Percentiles rank a stretch among this genome's conserved stretches.
Conservation (phyloP, 2,113 vertebrate genomes). For the Sander vitreus region DNA sequence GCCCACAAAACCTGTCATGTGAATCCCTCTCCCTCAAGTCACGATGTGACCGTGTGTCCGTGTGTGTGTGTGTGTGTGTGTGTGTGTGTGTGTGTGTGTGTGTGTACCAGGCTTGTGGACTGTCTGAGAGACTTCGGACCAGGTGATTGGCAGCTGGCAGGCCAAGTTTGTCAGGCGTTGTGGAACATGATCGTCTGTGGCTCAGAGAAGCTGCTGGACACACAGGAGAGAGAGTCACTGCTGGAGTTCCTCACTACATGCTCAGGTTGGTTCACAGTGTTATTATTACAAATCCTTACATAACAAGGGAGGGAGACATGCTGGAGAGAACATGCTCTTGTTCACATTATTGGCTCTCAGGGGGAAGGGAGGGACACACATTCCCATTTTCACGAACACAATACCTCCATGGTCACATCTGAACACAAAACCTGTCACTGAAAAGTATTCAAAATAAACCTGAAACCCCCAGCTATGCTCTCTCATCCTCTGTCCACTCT, state of each 20-base stretch:
- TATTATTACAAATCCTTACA: slow-evolving; percentile 29
- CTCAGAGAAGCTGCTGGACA: slow-evolving; percentile 73
- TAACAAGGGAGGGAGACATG: slow-evolving; percentile 28
- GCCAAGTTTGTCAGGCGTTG: slow-evolving; percentile 92
- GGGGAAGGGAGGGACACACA: slow-evolving; percentile 9
- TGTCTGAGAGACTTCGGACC: slow-evolving; percentile 93
- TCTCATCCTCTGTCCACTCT: not conserved
- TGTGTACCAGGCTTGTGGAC: slow-evolving; percentile 87
- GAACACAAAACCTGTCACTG: slow-evolving; percentile 3
- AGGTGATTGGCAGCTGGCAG: slow-evolving; percentile 93
- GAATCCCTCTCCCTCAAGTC: slow-evolving; percentile 58
- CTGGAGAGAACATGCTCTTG: slow-evolving; percentile 24
- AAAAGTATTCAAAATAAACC: not conserved
- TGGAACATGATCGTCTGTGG: slow-evolving; percentile 89
- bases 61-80: slow-evolving; percentile 37
- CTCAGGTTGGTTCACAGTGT: slow-evolving; percentile 83
- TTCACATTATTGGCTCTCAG: slow-evolving; percentile 24
- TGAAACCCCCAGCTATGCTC: not conserved
- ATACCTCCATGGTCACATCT: slow-evolving; percentile 1
- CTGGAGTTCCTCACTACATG: slow-evolving; percentile 84
- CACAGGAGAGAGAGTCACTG: slow-evolving; percentile 75
- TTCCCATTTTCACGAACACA: not conserved
- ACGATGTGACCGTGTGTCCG: slow-evolving; percentile 50
- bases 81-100: slow-evolving; percentile 45
- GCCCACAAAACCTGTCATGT: slow-evolving; percentile 70